These are phyloP conservation scores for Protobothrops mucrosquamatus DNA, from an alignment of 2,113 vertebrate species.

Conservation along the genomic window DNA sequence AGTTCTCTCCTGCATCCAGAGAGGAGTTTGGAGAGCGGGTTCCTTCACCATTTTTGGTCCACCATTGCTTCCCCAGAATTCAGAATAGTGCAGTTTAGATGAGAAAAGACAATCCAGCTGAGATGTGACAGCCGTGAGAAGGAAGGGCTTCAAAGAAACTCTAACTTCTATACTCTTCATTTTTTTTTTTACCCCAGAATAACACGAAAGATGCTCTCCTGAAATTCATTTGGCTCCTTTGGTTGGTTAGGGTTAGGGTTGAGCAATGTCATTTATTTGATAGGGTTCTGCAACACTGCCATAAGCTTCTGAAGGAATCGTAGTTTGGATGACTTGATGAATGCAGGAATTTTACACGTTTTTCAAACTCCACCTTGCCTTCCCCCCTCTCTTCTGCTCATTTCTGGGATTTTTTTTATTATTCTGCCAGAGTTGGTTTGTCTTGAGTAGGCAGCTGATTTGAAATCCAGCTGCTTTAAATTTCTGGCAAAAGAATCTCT, in stretches of 20 bases:
- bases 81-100: not conserved
- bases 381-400: conserved; percentile 21
- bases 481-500: not conserved
- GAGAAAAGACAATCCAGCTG: not conserved
- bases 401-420: conserved; percentile 13
- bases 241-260: not conserved
- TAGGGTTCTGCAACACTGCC: not conserved
- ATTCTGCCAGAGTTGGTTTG: conserved; percentile 44
- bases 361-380: conserved; percentile 33
- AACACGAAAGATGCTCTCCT: not conserved
- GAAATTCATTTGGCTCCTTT: not conserved
- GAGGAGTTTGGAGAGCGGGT: not conserved
- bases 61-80: not conserved
- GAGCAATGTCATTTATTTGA: not conserved
- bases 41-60: not conserved
- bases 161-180: not conserved
- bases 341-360: conserved; percentile 36
- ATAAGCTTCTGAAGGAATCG: not conserved
- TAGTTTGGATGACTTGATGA: not conserved
- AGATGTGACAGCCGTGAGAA: not conserved
- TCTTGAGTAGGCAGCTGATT: conserved; percentile 52
- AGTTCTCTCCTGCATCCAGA: not conserved
- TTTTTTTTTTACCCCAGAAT: not conserved
- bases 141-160: not conserved
- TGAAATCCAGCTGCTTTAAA: conserved; percentile 34